These are phyloP conservation scores for Protobothrops mucrosquamatus DNA, from an alignment of 2,113 vertebrate species.

Conservation along the genomic window DNA sequence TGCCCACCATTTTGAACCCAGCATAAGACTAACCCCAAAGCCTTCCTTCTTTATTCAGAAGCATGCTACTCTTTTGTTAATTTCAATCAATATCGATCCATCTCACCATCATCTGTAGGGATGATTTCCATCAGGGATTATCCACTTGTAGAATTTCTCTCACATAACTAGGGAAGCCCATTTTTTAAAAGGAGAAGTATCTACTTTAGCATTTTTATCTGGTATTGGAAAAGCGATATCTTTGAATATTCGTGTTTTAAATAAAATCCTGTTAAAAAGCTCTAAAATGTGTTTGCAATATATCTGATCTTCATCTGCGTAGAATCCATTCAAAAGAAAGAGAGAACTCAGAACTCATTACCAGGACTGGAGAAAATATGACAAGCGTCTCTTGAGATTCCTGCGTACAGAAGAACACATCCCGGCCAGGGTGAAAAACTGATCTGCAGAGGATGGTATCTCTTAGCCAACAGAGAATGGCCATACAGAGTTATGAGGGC, in stretches of 20 bases:
- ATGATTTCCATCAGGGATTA: not conserved
- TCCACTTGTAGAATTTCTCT: not conserved
- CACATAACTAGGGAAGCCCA: not conserved
- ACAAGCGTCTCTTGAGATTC: not conserved
- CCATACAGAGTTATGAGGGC: not conserved
- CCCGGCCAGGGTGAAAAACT: not conserved
- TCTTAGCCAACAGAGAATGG: not conserved
- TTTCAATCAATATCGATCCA: not conserved
- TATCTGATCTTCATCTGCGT: not conserved
- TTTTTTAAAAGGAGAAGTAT: not conserved
- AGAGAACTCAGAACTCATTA: not conserved
- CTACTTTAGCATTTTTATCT: constrained; percentile 16
- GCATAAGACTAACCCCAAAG: not conserved
- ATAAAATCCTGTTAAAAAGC: constrained; percentile 13
- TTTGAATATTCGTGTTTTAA: constrained; percentile 21
- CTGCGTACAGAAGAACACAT: not conserved
- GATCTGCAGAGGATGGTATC: not conserved
- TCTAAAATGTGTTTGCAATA: not conserved
- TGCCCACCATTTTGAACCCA: not conserved
- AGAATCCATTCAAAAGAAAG: not conserved
- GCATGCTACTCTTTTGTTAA: not conserved
- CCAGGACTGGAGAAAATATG: not conserved
- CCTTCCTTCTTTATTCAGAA: not conserved
- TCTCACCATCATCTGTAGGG: not conserved
- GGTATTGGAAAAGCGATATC: not conserved